Evolutionary conservation across 2,113 vertebrate species (phyloP).

Genomic region (Orthonyx spaldingii): DNA sequence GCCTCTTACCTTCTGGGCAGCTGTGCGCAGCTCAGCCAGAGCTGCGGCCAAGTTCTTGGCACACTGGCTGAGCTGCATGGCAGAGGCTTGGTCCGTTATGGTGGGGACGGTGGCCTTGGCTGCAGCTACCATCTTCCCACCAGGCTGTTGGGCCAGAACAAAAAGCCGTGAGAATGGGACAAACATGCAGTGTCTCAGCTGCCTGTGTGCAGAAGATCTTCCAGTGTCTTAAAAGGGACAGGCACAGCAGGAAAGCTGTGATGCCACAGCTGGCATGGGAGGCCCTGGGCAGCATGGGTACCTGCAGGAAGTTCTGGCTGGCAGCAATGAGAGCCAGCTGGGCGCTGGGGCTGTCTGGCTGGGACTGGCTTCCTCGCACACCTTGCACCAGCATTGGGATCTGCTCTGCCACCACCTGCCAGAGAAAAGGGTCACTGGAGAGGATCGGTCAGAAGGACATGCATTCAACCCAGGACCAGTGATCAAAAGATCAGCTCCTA

Average conservation of each 20-base stretch:
- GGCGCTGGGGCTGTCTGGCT: constrained; percentile 92
- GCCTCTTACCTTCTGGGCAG: constrained; percentile 87
- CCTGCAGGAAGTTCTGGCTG: constrained; percentile 97
- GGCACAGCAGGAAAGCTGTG: accelerated
- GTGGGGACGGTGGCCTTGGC: constrained; percentile 93
- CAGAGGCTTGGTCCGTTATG: constrained; percentile 83
- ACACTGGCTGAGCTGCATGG: constrained; percentile 97
- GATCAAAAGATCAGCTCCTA: accelerated
- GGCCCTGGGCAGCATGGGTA: background rate
- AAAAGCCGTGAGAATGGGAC: background rate
- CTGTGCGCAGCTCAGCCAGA: constrained; percentile 89
- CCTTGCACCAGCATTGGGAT: constrained; percentile 96
- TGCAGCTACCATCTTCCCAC: constrained; percentile 94
- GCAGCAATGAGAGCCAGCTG: constrained; percentile 93
- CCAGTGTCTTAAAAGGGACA: background rate
- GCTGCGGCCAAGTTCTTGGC: constrained; percentile 92
- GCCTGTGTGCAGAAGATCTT: background rate
- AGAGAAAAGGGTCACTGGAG: background rate
- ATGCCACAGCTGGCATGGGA: background rate
- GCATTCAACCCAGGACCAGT: background rate
- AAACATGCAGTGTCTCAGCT: background rate
- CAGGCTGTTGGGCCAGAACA: constrained; percentile 74
- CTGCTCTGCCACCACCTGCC: constrained; percentile 91
- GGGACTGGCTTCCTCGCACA: constrained; percentile 90
- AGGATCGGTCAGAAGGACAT: accelerated